phyloP scores from a whole-genome alignment of 1,140 invertebrate genomes.

The Drosophila jambulina region DNA sequence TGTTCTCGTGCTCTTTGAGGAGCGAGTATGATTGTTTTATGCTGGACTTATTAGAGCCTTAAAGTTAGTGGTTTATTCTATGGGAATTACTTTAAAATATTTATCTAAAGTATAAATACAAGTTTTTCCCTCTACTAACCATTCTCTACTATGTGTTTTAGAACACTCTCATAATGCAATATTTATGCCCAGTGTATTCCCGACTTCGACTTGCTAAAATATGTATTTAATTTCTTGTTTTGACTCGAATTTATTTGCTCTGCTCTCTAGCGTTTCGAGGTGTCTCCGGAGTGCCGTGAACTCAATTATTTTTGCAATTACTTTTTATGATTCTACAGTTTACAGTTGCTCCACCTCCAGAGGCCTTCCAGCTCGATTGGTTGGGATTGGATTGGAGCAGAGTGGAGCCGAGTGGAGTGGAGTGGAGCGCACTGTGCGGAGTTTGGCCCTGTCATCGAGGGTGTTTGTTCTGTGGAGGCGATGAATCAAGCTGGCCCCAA shows the following conservation, averaged over 20 bases:
- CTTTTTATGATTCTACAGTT: constrained; percentile 64
- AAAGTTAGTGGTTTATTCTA: neutral
- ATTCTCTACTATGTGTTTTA: too few species aligned
- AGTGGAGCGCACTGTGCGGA: constrained; percentile 2
- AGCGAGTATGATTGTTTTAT: neutral
- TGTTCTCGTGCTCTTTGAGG: neutral
- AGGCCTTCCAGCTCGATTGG: constrained; percentile 34
- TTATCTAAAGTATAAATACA: neutral
- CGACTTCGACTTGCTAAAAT: constrained; percentile 13
- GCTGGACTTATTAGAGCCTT: neutral
- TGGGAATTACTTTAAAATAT: neutral
- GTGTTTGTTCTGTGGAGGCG: constrained; percentile 40
- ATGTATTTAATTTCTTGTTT: constrained; percentile 40
- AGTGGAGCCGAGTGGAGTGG: constrained; percentile 2
- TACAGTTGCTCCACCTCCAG: constrained; percentile 46
- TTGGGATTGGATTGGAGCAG: constrained; percentile 8
- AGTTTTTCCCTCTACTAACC: neutral
- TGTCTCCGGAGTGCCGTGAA: constrained; percentile 73
- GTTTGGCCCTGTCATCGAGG: constrained; percentile 46
- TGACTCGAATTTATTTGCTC: constrained; percentile 55
- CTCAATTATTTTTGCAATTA: constrained; percentile 82
- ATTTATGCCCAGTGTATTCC: constrained; percentile 7
- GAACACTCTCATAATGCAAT: neutral
- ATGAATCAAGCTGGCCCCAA: constrained; percentile 64
- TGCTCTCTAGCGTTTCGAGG: constrained; percentile 22